Percentiles rank a stretch among this genome's conserved stretches.
These are phyloP conservation scores for Dallia pectoralis DNA, from an alignment of 2,797 vertebrate genomes.

Conservation along the genomic window DNA sequence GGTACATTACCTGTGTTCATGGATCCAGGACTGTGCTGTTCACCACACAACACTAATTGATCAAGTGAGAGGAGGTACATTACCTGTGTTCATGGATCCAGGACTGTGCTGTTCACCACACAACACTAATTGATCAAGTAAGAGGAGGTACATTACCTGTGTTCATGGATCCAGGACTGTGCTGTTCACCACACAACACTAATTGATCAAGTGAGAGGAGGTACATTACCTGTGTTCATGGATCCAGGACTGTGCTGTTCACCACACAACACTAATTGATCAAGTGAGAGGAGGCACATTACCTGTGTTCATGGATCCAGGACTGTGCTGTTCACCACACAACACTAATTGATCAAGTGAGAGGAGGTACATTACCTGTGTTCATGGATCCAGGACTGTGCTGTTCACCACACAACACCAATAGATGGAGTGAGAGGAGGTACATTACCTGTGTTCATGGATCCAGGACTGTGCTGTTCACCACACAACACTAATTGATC, in stretches of 20 bases:
- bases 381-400: slow-evolving; percentile 73
- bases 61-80: background rate
- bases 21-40: no score
- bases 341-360: no score
- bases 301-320: slow-evolving; percentile 79
- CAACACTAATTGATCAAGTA: no score
- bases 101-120: slow-evolving; percentile 81
- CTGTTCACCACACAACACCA: no score
- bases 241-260: slow-evolving; percentile 77
- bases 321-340: slow-evolving; percentile 80
- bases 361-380: slow-evolving; percentile 70
- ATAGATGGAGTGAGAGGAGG: background rate
- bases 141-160: slow-evolving; percentile 70
- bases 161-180: slow-evolving; percentile 72
- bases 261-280: no score
- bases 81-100: slow-evolving; percentile 78
- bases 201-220: background rate
- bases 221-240: slow-evolving; percentile 74
- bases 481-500: no score
- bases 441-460: slow-evolving; percentile 75
- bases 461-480: slow-evolving; percentile 78
- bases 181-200: no score
- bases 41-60: background rate
- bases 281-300: background rate
- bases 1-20: no score